phyloP scores from a whole-genome alignment of 2,888 invertebrate genomes.

The Campaea margaritaria region DNA sequence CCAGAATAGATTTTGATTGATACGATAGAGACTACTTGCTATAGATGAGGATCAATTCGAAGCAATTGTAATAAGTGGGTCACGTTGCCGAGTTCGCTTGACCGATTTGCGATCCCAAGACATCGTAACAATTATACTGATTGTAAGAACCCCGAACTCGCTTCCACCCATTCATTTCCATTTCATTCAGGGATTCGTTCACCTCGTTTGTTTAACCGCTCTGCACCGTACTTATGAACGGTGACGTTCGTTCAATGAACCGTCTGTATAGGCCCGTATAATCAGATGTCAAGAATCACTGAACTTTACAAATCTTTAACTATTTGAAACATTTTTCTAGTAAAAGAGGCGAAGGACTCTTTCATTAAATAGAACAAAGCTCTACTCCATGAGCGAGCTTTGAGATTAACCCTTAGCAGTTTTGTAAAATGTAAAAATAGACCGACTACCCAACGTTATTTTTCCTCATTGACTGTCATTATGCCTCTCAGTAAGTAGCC shows the following conservation, averaged over 20 bases:
- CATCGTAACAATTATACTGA: conserved; percentile 54
- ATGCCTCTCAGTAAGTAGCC: conserved; percentile 45
- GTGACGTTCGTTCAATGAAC: conserved; percentile 34
- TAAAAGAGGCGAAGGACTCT: conserved; percentile 14
- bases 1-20: conserved; percentile 46
- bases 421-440: conserved; percentile 40
- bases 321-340: conserved; percentile 8
- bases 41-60: conserved; percentile 67
- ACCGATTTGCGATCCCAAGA: conserved; percentile 55
- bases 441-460: conserved; percentile 43
- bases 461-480: conserved; percentile 47
- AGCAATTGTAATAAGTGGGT: conserved; percentile 65
- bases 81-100: conserved; percentile 55
- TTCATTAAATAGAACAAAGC: conserved; percentile 27
- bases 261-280: conserved; percentile 6
- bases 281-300: conserved; percentile 20
- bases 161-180: conserved; percentile 59
- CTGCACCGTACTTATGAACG: conserved; percentile 30
- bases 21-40: conserved; percentile 50
- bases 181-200: conserved; percentile 47
- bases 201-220: conserved; percentile 40
- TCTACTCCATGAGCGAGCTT: conserved; percentile 28
- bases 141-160: conserved; percentile 52
- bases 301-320: neutral
- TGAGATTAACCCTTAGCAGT: conserved; percentile 39